Evolutionary conservation across 1,140 invertebrate genomes (phyloP), one percentile per base, ranked within the genome.

Genomic region (Heliconius himera): DNA sequence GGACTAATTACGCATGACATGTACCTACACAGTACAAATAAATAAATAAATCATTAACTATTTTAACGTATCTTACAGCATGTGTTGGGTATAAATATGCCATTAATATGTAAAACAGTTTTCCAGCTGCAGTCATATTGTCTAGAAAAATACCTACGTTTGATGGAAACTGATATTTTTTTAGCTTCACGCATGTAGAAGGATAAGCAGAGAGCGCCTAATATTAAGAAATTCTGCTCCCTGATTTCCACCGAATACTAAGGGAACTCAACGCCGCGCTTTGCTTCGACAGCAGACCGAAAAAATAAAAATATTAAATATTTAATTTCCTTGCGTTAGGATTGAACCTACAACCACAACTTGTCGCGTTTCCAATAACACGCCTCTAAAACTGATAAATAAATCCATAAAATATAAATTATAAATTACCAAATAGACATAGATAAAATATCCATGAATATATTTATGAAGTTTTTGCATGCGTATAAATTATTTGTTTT

Each of bases 41-140:
- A 66, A 66, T 66, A 26, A 66, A 66, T 66, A 66, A 66, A 66
- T 66, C 60, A 16, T 66, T 66, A 66, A 66, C 26, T 66, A 29
- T 0, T 66, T 29, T 22, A 60, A 60, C 1, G 26, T 18, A 16
- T 66, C 26, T 66, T 16, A 11, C 60, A 29, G 11, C 60, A 66
- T 66, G 60, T 26, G 26, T 66, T 36, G 71, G 70, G 33, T 73
- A 77, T 66, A 13, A 66, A 66, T 11, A 66, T 66, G 60, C 16
- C 13, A 66, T 66, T 66, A 1, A 66, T 66, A 66, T 66, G 22
- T 66, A 13, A 66, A 66, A 2, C 9, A 26, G 9, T 66, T 66
- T 13, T 66, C 22, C 22, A 29, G 13, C 26, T 29, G 9, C 22
- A 66, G 22, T 26, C 22, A 13, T 26, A 26, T 60, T 60, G n/a